Conservation (phyloP, 2,888 invertebrate genomes). For the Leptogaster cylindrica region DNA sequence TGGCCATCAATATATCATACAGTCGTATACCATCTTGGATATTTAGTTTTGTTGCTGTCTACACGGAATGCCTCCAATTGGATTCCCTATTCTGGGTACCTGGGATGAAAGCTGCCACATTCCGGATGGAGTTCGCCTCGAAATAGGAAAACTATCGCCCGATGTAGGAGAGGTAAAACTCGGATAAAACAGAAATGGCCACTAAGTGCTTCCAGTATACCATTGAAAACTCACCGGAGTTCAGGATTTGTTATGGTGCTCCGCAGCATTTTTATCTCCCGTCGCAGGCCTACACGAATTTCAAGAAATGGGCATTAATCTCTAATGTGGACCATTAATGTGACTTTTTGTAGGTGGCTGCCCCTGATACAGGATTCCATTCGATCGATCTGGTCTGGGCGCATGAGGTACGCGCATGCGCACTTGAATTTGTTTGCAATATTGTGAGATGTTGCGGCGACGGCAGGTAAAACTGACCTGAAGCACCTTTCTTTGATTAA, state of each 20-base stretch:
- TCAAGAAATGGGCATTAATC: slow-evolving; percentile 19
- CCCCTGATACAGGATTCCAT: neutral
- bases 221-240: neutral
- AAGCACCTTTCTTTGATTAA: slow-evolving; percentile 7
- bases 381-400: neutral
- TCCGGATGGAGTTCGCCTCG: slow-evolving; percentile 18
- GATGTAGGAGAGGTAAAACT: neutral
- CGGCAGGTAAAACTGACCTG: slow-evolving; percentile 12
- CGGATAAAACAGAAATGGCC: neutral
- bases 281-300: slow-evolving; percentile 19
- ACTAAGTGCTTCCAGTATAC: slow-evolving; percentile 14
- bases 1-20: slow-evolving; percentile 36
- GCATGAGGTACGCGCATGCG: no score
- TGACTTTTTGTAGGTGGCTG: slow-evolving; percentile 29
- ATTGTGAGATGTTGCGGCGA: neutral
- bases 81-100: slow-evolving; percentile 9
- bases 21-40: slow-evolving; percentile 51
- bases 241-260: slow-evolving; percentile 9
- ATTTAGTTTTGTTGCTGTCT: slow-evolving; percentile 48
- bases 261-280: neutral
- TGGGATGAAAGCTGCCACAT: slow-evolving; percentile 17
- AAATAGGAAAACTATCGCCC: slow-evolving; percentile 8
- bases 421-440: slow-evolving; percentile 16
- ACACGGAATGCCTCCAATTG: slow-evolving; percentile 16
- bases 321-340: slow-evolving; percentile 30